phyloP scores from a whole-genome alignment of 2,797 vertebrate species.

The Apodemus agrarius region DNA sequence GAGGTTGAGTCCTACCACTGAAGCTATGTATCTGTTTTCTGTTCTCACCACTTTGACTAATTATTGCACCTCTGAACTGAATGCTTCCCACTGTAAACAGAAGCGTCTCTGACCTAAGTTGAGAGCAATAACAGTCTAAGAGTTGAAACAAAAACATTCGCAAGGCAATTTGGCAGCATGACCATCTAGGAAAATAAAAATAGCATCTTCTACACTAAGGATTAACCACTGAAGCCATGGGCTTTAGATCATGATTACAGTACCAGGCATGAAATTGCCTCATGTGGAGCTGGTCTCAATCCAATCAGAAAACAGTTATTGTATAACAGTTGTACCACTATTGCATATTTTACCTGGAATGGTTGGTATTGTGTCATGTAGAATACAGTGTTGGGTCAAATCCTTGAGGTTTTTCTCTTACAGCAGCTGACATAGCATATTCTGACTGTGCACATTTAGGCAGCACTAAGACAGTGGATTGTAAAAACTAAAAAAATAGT shows the following conservation, averaged over 20 bases:
- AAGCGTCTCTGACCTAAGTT: not conserved
- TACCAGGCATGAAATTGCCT: not conserved
- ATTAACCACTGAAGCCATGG: too few relatives aligned
- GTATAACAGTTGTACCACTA: not conserved
- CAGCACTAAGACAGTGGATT: not conserved
- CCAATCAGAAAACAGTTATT: not conserved
- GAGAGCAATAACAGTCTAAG: not conserved
- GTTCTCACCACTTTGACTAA: not conserved
- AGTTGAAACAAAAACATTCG: not conserved
- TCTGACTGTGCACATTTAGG: not conserved
- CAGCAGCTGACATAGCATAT: too few relatives aligned
- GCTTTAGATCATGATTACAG: not conserved
- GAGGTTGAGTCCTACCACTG: not conserved
- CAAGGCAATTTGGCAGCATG: not conserved
- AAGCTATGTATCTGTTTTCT: not conserved
- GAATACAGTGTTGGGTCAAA: not conserved
- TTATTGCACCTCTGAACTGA: not conserved
- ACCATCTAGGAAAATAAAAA: not conserved
- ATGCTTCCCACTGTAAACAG: not conserved
- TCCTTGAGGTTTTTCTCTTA: not conserved
- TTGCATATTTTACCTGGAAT: not conserved
- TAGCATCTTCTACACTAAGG: not conserved
- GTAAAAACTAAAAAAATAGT: not conserved
- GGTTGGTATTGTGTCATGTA: not conserved
- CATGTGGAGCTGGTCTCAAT: not conserved